These are phyloP conservation scores for Brachionichthys hirsutus DNA, from an alignment of 2,113 vertebrate species.

Conservation along the genomic window DNA sequence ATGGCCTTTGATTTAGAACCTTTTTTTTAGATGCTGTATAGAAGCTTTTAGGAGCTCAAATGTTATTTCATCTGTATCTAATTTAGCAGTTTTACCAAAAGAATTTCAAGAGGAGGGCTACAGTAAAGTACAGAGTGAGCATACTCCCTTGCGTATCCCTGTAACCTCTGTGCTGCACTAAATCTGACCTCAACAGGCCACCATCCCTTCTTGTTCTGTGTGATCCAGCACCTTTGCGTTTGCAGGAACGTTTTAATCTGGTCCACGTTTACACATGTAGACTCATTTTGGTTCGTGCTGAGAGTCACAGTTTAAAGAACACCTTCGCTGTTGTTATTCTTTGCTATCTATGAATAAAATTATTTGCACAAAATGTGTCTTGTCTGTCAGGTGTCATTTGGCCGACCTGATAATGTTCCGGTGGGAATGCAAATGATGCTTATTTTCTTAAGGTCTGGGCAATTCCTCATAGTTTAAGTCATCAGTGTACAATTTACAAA, in stretches of 20 bases:
- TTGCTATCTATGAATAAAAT: slow-evolving; percentile 59
- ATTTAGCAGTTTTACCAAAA: neutral
- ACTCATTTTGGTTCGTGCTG: slow-evolving; percentile 1
- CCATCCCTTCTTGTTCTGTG: neutral
- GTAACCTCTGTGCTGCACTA: slow-evolving; percentile 3
- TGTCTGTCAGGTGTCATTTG: slow-evolving; percentile 7
- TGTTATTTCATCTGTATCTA: neutral
- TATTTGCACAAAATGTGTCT: slow-evolving; percentile 48
- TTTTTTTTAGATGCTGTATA: slow-evolving; percentile 6
- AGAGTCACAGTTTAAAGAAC: slow-evolving; percentile 4
- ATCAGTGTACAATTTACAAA: no score
- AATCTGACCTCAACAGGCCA: neutral
- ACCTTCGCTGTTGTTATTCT: slow-evolving; percentile 34
- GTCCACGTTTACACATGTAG: slow-evolving; percentile 31
- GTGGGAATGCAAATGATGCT: neutral
- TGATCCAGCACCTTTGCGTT: slow-evolving; percentile 25
- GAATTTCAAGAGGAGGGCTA: no score
- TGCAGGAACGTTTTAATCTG: neutral
- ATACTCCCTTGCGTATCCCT: no score
- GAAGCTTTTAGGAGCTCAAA: slow-evolving; percentile 12
- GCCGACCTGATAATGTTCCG: neutral
- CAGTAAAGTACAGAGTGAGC: no score
- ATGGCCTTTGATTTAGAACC: neutral
- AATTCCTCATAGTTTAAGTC: neutral
- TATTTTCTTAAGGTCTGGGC: no score